Evolutionary conservation across 2,888 invertebrate species (phyloP).

Genomic region (Pomacea canaliculata): DNA sequence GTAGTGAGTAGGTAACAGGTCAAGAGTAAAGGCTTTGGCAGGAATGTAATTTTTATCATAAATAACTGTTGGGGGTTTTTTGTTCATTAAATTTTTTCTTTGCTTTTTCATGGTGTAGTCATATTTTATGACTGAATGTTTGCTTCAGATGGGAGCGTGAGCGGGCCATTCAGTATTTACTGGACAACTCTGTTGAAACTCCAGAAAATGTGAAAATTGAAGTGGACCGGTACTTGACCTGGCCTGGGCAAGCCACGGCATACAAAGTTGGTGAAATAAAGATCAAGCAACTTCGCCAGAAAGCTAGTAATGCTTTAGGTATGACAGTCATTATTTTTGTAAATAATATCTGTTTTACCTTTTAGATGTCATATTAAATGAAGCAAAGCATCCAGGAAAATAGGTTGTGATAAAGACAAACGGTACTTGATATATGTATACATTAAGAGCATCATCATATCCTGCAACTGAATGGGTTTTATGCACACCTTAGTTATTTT

Average conservation of each 20-base stretch:
- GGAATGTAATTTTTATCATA: no score
- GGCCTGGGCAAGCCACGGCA: slow-evolving; percentile 66
- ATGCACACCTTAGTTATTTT: neutral
- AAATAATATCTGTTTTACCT: neutral
- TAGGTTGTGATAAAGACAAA: neutral
- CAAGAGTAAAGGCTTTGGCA: no score
- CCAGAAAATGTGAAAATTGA: slow-evolving; percentile 41
- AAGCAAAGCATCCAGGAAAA: neutral
- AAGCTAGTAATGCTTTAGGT: slow-evolving; percentile 60
- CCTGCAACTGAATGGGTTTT: neutral
- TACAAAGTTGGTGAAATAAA: slow-evolving; percentile 65
- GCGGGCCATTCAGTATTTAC: slow-evolving; percentile 56
- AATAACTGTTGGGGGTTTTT: no score
- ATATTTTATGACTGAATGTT: no score
- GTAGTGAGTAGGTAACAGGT: no score
- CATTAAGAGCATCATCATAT: neutral
- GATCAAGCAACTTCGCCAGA: slow-evolving; percentile 56
- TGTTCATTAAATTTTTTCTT: no score
- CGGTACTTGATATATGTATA: neutral
- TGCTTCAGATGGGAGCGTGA: slow-evolving; percentile 57
- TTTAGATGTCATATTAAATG: neutral
- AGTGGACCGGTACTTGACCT: slow-evolving; percentile 64
- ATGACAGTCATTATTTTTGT: neutral
- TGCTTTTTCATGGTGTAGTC: no score
- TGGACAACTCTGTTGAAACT: slow-evolving; percentile 45